phyloP scores from a whole-genome alignment of 2,113 vertebrate genomes.

The Melanerpes aurifrons region DNA sequence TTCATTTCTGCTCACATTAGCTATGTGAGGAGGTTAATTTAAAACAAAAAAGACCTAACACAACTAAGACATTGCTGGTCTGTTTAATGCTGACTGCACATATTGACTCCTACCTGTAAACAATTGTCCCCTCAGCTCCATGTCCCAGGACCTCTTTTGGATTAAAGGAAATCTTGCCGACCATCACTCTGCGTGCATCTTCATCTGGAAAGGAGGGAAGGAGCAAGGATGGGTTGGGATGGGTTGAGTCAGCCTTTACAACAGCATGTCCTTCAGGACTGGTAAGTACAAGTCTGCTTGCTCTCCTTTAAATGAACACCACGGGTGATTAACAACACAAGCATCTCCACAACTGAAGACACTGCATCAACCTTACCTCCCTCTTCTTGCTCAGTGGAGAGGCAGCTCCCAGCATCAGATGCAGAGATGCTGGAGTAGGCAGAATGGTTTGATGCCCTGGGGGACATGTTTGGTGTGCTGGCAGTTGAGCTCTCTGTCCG shows the following conservation, averaged over 20 bases:
- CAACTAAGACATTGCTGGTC: background rate
- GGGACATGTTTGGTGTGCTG: slow-evolving; percentile 92
- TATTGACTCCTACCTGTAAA: slow-evolving; percentile 85
- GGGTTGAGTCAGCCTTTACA: background rate
- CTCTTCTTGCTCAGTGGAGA: slow-evolving; percentile 87
- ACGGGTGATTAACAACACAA: background rate
- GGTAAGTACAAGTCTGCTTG: background rate
- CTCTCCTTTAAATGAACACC: background rate
- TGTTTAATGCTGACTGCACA: background rate
- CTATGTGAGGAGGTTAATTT: background rate
- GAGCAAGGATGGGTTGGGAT: background rate
- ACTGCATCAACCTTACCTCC: slow-evolving; percentile 72
- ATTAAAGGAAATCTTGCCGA: slow-evolving; percentile 93
- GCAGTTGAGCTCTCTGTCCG: slow-evolving; percentile 87
- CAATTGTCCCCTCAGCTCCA: slow-evolving; percentile 96
- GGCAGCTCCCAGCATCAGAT: slow-evolving; percentile 80
- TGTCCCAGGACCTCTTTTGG: slow-evolving; percentile 93
- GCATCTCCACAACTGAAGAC: background rate
- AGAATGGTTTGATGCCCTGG: slow-evolving; percentile 89
- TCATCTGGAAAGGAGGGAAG: slow-evolving; percentile 76
- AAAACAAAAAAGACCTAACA: background rate
- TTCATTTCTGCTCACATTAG: background rate
- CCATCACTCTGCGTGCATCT: slow-evolving; percentile 80
- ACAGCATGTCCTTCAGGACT: background rate
- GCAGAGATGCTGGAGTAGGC: slow-evolving; percentile 85